Evolutionary conservation across 2,113 vertebrate genomes (phyloP).

Genomic region (Meleagris gallopavo): DNA sequence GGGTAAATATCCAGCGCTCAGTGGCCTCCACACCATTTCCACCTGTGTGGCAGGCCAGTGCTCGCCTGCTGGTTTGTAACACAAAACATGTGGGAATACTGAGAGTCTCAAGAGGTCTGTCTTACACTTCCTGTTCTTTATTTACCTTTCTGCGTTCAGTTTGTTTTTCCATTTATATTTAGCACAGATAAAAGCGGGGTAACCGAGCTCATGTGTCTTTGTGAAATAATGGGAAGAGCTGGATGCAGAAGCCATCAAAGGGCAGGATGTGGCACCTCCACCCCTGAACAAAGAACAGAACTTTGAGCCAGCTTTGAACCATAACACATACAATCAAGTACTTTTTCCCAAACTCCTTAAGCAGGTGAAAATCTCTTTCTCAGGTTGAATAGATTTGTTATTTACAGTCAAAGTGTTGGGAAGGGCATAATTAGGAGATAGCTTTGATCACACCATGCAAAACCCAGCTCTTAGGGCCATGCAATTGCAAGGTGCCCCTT

Average conservation of each 20-base stretch:
- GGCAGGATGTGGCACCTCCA: slow-evolving; percentile 22
- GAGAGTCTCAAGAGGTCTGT: slow-evolving; percentile 63
- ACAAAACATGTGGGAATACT: slow-evolving; percentile 63
- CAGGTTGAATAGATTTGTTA: slow-evolving; percentile 49
- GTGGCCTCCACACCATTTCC: slow-evolving; percentile 52
- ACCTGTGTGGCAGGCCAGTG: slow-evolving; percentile 61
- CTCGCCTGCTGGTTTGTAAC: slow-evolving; percentile 51
- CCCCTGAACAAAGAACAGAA: not conserved
- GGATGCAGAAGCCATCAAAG: slow-evolving; percentile 22
- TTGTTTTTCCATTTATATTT: slow-evolving; percentile 73
- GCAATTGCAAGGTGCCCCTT: slow-evolving; percentile 19
- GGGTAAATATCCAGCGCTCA: slow-evolving; percentile 58
- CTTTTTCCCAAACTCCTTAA: slow-evolving; percentile 21
- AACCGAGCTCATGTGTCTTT: slow-evolving; percentile 39
- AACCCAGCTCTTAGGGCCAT: not conserved
- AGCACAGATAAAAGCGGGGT: slow-evolving; percentile 51
- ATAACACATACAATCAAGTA: not conserved
- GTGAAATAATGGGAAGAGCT: slow-evolving; percentile 56
- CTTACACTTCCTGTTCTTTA: slow-evolving; percentile 66
- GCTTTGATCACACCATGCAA: slow-evolving; percentile 64
- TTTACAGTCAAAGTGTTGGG: slow-evolving; percentile 15
- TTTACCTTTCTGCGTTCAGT: slow-evolving; percentile 66
- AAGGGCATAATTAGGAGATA: not conserved
- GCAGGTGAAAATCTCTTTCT: slow-evolving; percentile 63
- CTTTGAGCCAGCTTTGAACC: slow-evolving; percentile 51